These are phyloP conservation scores for Hyles lineata DNA, from an alignment of 2,888 invertebrate genomes.

Conservation along the genomic window DNA sequence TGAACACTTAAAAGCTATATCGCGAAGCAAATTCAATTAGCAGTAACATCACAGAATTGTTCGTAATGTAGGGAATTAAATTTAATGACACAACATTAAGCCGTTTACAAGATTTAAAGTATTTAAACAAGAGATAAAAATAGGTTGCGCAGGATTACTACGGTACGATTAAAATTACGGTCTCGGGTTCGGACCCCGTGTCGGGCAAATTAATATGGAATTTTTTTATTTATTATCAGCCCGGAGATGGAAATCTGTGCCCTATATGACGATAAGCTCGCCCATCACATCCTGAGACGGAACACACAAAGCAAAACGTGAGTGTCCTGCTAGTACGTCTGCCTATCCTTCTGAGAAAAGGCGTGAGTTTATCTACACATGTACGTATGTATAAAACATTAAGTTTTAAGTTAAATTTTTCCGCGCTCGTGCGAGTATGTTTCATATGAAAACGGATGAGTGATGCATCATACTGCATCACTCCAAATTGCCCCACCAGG, in stretches of 20 bases:
- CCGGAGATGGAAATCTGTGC: too few relatives aligned
- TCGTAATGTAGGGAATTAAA: constrained; percentile 46
- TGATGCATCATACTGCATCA: constrained; percentile 45
- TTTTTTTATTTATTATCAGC: too few relatives aligned
- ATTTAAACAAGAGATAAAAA: constrained; percentile 49
- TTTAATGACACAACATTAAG: constrained; percentile 47
- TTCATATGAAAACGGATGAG: constrained; percentile 38
- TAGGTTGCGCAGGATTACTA: too few relatives aligned
- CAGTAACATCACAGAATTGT: constrained; percentile 9
- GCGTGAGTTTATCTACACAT: too few relatives aligned
- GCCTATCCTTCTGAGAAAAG: too few relatives aligned
- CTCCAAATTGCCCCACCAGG: constrained; percentile 32
- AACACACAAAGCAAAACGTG: too few relatives aligned
- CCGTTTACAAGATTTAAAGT: constrained; percentile 43
- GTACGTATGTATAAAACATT: constrained; percentile 22
- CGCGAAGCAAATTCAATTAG: neutral
- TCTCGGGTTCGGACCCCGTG: too few relatives aligned
- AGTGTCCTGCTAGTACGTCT: too few relatives aligned
- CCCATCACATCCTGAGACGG: too few relatives aligned
- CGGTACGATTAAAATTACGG: too few relatives aligned
- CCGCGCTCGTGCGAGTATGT: constrained; percentile 30
- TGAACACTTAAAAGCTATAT: neutral
- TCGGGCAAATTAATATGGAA: too few relatives aligned
- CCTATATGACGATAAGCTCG: too few relatives aligned
- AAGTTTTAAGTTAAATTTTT: constrained; percentile 45